Evolutionary conservation across 2,888 invertebrate genomes (phyloP).

Genomic region (Cheilosia grossa): DNA sequence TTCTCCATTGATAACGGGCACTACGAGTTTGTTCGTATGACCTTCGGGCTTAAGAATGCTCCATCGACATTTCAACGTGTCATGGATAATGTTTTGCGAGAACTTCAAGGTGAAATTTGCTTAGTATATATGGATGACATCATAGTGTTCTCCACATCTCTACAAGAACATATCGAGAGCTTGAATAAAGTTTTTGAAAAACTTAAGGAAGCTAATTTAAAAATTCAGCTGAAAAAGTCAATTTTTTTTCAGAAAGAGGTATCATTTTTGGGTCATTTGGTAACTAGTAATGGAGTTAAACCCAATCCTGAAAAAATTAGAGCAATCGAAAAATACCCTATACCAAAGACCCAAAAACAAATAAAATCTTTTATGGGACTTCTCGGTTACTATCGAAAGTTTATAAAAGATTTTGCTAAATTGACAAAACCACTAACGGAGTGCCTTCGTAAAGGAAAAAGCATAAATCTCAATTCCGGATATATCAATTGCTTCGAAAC

Average conservation of each 20-base stretch:
- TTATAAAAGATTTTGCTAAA: conserved; percentile 12
- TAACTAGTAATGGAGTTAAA: background rate
- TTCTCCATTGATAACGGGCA: background rate
- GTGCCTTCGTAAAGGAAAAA: conserved; percentile 8
- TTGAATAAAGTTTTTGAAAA: conserved; percentile 74
- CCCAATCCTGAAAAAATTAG: background rate
- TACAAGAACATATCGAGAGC: conserved; percentile 76
- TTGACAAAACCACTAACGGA: conserved; percentile 8
- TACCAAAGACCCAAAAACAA: background rate
- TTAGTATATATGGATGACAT: conserved; percentile 70
- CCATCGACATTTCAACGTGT: background rate
- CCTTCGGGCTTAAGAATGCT: background rate
- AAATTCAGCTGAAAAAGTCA: conserved; percentile 35
- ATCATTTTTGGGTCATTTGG: conserved; percentile 27
- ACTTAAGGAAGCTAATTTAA: background rate
- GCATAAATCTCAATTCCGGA: background rate
- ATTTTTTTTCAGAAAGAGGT: conserved; percentile 76
- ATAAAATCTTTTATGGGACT: background rate
- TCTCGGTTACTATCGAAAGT: background rate
- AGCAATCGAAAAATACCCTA: background rate
- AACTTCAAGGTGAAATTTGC: background rate
- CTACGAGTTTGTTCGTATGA: background rate
- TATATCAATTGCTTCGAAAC: conserved; percentile 30
- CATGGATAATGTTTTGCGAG: background rate
- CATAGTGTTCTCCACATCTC: conserved; percentile 75